A percentile compares a stretch with the other conserved stretches of the same genome.
Conservation (phyloP, 2,113 vertebrate species). For the Bucco capensis region DNA sequence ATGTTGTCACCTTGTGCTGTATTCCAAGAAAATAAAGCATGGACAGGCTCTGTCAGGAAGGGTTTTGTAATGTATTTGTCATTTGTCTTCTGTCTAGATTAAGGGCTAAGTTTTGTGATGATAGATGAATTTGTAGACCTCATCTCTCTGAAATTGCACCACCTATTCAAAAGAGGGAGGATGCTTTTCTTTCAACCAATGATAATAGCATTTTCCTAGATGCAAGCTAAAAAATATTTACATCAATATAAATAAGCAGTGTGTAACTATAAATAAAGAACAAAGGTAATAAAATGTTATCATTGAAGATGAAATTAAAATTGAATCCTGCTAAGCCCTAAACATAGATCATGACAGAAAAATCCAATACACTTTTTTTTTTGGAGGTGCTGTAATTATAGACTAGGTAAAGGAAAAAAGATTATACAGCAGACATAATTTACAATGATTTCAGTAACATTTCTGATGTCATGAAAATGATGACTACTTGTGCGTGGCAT, state of each 20-base stretch:
- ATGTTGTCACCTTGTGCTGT: not conserved
- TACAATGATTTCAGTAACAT: not conserved
- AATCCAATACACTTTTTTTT: not conserved
- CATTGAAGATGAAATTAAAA: conserved; percentile 61
- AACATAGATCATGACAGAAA: conserved; percentile 11
- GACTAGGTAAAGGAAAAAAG: not conserved
- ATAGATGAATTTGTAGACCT: not conserved
- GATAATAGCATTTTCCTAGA: not conserved
- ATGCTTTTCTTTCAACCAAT: not conserved
- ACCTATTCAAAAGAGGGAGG: not conserved
- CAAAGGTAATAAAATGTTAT: conserved; percentile 40
- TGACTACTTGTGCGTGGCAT: not conserved
- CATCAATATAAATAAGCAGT: conserved; percentile 10
- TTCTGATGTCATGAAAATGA: conserved; percentile 11
- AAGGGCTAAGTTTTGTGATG: not conserved
- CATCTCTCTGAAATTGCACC: not conserved
- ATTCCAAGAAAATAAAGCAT: not conserved
- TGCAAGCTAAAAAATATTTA: not conserved
- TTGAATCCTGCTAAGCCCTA: conserved; percentile 50
- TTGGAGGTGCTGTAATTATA: conserved; percentile 29
- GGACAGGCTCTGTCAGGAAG: not conserved
- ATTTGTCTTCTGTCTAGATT: conserved; percentile 13
- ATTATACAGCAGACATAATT: conserved; percentile 6
- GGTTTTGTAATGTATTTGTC: not conserved
- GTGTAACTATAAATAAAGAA: conserved; percentile 45